A percentile compares a stretch with the other conserved stretches of the same genome.
Evolutionary conservation across 2,113 vertebrate species (phyloP).

Genomic region (Python bivittatus): DNA sequence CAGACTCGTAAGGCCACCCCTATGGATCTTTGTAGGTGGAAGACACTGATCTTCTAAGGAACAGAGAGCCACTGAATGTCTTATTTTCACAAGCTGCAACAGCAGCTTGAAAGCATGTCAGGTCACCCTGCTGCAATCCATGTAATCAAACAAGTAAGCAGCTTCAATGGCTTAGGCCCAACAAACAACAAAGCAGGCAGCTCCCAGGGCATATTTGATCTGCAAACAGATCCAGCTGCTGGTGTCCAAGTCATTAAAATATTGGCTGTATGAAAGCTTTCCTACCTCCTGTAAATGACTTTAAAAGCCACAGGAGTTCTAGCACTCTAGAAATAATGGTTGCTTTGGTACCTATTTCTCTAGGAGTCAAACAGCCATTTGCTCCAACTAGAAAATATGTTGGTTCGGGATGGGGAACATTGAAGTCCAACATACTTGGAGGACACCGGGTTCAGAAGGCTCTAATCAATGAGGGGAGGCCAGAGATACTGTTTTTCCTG

Average conservation of each 20-base stretch:
- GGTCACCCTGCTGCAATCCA: neutral
- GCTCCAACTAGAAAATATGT: neutral
- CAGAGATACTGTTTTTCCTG: neutral
- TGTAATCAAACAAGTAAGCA: neutral
- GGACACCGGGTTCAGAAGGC: neutral
- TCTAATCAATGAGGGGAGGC: neutral
- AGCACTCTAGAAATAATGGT: neutral
- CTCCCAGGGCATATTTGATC: slow-evolving; percentile 6
- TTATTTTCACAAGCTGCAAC: neutral
- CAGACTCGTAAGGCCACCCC: neutral
- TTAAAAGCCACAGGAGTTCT: neutral
- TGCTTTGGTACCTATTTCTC: neutral
- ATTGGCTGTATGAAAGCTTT: neutral
- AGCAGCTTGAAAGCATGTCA: neutral
- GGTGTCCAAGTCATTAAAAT: neutral
- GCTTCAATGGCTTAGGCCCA: neutral
- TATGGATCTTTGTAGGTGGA: neutral
- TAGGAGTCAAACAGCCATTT: neutral
- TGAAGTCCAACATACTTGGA: neutral
- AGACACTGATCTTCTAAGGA: neutral
- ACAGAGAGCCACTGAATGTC: neutral
- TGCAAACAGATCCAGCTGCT: slow-evolving; percentile 21
- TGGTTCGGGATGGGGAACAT: neutral
- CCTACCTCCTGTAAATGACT: neutral
- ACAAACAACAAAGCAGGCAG: neutral